Percentiles rank a stretch among this genome's conserved stretches.
Conservation (phyloP, 2,113 vertebrate genomes). For the Poecilia latipinna region DNA sequence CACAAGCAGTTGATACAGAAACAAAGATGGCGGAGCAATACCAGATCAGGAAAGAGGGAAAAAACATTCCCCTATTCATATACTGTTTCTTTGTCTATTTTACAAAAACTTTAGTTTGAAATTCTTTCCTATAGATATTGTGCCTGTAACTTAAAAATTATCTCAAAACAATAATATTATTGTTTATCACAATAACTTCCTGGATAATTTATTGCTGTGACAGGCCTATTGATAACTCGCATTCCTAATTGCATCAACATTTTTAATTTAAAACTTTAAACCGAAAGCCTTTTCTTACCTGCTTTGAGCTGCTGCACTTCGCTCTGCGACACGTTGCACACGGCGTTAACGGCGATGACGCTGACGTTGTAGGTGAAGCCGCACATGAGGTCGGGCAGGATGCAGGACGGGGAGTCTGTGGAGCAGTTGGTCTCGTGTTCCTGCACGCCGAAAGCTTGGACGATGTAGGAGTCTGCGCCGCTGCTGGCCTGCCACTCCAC, state of each 20-base stretch:
- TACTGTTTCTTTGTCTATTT: too few relatives aligned
- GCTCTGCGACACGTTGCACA: slow-evolving; percentile 72
- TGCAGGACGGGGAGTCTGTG: slow-evolving; percentile 51
- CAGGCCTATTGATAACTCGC: too few relatives aligned
- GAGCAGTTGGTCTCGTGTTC: slow-evolving; percentile 58
- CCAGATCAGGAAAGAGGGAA: too few relatives aligned
- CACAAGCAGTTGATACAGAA: too few relatives aligned
- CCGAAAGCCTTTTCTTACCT: slow-evolving; percentile 53
- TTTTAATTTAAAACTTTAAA: not conserved
- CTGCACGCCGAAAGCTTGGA: slow-evolving; percentile 61
- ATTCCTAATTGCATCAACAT: not conserved
- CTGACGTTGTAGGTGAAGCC: slow-evolving; percentile 77
- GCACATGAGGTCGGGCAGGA: slow-evolving; percentile 68
- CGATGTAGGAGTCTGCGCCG: slow-evolving; percentile 70
- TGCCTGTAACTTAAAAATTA: too few relatives aligned
- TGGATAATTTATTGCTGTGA: too few relatives aligned
- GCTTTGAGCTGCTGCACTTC: slow-evolving; percentile 48
- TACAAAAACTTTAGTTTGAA: too few relatives aligned
- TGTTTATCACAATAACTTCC: too few relatives aligned
- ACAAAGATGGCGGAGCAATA: too few relatives aligned
- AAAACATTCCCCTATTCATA: too few relatives aligned
- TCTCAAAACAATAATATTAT: too few relatives aligned
- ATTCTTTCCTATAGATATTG: too few relatives aligned
- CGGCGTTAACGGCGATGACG: slow-evolving; percentile 59
- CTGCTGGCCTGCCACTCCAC: slow-evolving; percentile 65